Evolutionary conservation across 2,888 invertebrate species (phyloP), one percentile per base, ranked within the genome.

Genomic region (Bellardia bayeri): DNA sequence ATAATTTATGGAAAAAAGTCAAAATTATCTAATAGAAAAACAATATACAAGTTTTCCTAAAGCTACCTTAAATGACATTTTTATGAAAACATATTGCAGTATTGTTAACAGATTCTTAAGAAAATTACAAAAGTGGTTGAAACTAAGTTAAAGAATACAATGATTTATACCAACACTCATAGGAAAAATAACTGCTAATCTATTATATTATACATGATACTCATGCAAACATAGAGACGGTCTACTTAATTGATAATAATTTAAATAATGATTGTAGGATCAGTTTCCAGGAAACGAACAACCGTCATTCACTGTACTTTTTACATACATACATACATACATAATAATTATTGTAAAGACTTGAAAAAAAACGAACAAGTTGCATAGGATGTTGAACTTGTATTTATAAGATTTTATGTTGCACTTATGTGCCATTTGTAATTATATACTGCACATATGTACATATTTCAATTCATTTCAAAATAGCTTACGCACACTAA

Each of bases 401-500:
- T 63, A 16, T 45, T 63, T 37, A 7, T 51, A 33, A 9, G 64
- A 42, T 58, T 56, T 58, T 40, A 16, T 37, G 45, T 61, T 51
- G 37, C 2, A 49, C 3, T 7, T 63, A 51, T 42, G 2, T 23
- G 49, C 74, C 68, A 66, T 40, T 74, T 45, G 37, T 58, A 66
- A 74, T 66, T 74, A 45, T 37, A 45, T 42, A 3, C 11, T 13
- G 30, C 45, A 56, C 63, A 81, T 56, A 56, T 54, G 51, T 6
- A n/a, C n/a, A n/a, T n/a, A 63, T 14, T 49, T 51, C 37, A 82
- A 51, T 33, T 58, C 74, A 68, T 68, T 82, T 68, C 75, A 82
- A 82, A 74, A 82, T 75, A 75, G 74, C 61, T 75, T 74, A 82
- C 3, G 33, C 9, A 58, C 4, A 30, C 5, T 58, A 4, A 81